Percentiles rank a stretch among this genome's conserved stretches.
Conservation (phyloP, 2,113 vertebrate genomes). For the Tiliqua scincoides region DNA sequence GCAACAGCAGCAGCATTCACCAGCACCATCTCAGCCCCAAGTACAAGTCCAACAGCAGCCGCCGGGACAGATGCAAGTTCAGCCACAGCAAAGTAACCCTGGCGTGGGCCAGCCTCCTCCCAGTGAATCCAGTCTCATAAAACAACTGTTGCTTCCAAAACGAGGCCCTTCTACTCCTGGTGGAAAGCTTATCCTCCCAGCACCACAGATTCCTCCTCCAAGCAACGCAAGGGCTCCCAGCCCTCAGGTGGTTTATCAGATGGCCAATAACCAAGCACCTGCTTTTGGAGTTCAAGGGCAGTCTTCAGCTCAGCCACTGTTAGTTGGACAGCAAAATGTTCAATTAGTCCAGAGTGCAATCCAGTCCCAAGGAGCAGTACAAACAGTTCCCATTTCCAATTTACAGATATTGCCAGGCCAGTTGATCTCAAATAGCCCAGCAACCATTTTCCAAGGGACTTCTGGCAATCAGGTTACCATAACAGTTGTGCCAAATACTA, state of each 20-base stretch:
- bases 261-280: constrained; percentile 86
- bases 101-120: constrained; percentile 85
- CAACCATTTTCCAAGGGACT: constrained; percentile 93
- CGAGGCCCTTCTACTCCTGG: constrained; percentile 95
- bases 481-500: constrained; percentile 98
- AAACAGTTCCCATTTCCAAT: constrained; percentile 93
- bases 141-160: constrained; percentile 98
- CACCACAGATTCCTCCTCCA: constrained; percentile 94
- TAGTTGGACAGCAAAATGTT: constrained; percentile 89
- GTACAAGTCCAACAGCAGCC: constrained; percentile 78
- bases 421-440: constrained; percentile 90
- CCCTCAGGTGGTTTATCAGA: constrained; percentile 95
- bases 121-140: constrained; percentile 97
- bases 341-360: constrained; percentile 92
- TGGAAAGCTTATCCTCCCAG: constrained; percentile 97
- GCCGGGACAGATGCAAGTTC: constrained; percentile 82
- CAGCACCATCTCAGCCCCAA: constrained; percentile 80
- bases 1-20: constrained; percentile 81
- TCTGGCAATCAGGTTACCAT: constrained; percentile 95
- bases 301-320: constrained; percentile 86
- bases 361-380: constrained; percentile 84
- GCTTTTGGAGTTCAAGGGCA: constrained; percentile 85
- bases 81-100: constrained; percentile 77
- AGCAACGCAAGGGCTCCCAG: constrained; percentile 88
- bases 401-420: constrained; percentile 91